Base-by-base conservation (phyloP, 1,140 invertebrate species). In the Thereuonema tuberculata region DNA sequence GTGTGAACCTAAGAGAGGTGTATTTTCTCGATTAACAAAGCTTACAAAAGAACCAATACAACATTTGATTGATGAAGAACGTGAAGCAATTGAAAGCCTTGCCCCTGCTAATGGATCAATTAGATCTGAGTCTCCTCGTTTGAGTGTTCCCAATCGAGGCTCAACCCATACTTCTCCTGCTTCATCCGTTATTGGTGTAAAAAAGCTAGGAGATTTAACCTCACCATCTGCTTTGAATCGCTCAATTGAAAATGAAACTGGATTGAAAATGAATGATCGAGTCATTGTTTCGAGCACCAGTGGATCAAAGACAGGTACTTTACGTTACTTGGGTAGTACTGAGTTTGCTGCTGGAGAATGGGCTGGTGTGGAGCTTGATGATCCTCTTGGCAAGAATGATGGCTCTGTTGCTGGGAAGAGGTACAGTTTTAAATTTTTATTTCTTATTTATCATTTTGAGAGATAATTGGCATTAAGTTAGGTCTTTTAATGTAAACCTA, bases 361-460 rank as follows among this genome's bases (percentile, higher is more conserved):
- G 93, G 93, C 88, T 61, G 94, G 94, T 17, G 85, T 98, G 24
- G 92, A 97, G 74, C 76, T 98, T 62, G 92, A 96, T 70, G 92
- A 95, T 61, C 84, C 90, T 0, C 74, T 86, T 59, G 94, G 94
- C 37, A 97, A 97, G 74, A 97, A 98, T 76, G 93, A 98, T 75
- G 93, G 94, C 49, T 86, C 88, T 47, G 91, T 98, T 46, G 87
- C 83, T 64, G 93, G 77, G 5, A 78, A 77, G 70, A 74, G 76
- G 77, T 78, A 63, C 62, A 24, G 15, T 52, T 20, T 52, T 15
- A 52, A 20, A 24, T 52, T 52, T 52, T 12, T 52, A 12, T n/a
- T 12, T 12, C 37, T 43, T 43, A 12, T 9, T 43, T 43, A 43
- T n/a, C 37, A 43, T 43, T n/a, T n/a, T n/a, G n/a, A n/a, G n/a